phyloP scores from a whole-genome alignment of 2,888 invertebrate species.

The Ommatoiulus sabulosus region DNA sequence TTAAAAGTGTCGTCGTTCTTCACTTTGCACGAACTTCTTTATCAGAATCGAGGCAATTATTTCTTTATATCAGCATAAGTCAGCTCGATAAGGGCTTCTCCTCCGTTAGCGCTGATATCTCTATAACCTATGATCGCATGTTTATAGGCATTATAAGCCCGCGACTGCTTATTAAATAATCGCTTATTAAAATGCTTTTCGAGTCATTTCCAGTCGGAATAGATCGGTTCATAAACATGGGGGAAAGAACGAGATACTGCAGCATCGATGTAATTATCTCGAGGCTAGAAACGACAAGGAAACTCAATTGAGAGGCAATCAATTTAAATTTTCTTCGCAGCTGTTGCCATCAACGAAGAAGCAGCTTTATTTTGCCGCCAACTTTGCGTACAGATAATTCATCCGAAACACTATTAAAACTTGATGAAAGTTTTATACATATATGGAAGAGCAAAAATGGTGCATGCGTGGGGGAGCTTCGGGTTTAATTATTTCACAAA shows the following conservation, averaged over 20 bases:
- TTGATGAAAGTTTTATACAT: slow-evolving; percentile 38
- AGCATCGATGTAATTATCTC: slow-evolving; percentile 44
- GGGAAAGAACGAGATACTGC: slow-evolving; percentile 27
- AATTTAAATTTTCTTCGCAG: slow-evolving; percentile 44
- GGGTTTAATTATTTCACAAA: not conserved
- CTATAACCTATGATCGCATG: slow-evolving; percentile 35
- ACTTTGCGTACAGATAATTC: not conserved
- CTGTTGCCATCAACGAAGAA: slow-evolving; percentile 38
- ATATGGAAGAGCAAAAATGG: slow-evolving; percentile 1
- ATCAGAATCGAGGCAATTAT: not conserved
- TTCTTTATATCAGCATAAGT: not conserved
- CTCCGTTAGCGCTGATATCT: slow-evolving; percentile 1
- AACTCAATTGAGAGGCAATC: slow-evolving; percentile 48
- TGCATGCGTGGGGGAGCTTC: not conserved
- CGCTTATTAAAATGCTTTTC: slow-evolving; percentile 47
- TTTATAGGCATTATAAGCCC: slow-evolving; percentile 36
- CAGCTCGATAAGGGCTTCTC: not conserved
- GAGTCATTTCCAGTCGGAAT: not conserved
- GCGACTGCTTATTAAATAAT: slow-evolving; percentile 47
- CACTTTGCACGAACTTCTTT: slow-evolving; percentile 24
- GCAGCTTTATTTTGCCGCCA: slow-evolving; percentile 30
- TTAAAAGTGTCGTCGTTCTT: slow-evolving; percentile 2
- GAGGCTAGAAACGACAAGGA: slow-evolving; percentile 38
- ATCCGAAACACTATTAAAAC: slow-evolving; percentile 24
- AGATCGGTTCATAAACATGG: slow-evolving; percentile 23